Evolutionary conservation across 2,888 invertebrate genomes (phyloP), one percentile per base, ranked within the genome.

Genomic region (Apoderus coryli): DNA sequence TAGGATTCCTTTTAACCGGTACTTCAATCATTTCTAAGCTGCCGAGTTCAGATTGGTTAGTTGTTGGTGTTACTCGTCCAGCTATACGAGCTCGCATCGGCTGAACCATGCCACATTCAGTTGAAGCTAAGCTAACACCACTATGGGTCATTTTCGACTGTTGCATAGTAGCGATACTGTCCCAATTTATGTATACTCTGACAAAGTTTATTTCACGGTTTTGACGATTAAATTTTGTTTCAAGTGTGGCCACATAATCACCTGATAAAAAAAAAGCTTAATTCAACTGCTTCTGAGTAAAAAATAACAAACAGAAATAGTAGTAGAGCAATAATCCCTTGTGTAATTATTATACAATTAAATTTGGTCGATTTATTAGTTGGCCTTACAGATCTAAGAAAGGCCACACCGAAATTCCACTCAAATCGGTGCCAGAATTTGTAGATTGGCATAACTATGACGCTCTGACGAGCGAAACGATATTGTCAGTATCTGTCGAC

Each of bases 101-200:
- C 33, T 66, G 66, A 22, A 56, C 63, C 51, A 55, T 63, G 25
- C 56, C 57, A 41, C 56, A 59, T 38, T 59, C 56, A 2, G 57
- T 53, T 3, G 51, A 47, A 6, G 56, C 52, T 34, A 59, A 43
- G 43, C 56, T 53, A 11, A 54, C 43, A 44, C 63, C 45, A 35
- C 56, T 53, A 28, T 44, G 53, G 3, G 55, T 60, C 60, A 59
- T 59, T 46, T 59, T 60, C 1, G 58, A 58, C 34, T 60, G 60
- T 40, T 59, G 59, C 34, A 58, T 42, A 2, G 60, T 51, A 3
- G 56, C 65, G 16, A 64, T 60, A 31, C 64, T 60, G 48, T 75
- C 72, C 73, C 81, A 81, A 49, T 80, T 77, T 3, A 78, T 69
- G 49, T 82, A 82, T 13, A 79, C 67, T 33, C 80, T 62, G n/a